Conservation (phyloP, 1,140 invertebrate species). For the Melitaea cinxia region DNA sequence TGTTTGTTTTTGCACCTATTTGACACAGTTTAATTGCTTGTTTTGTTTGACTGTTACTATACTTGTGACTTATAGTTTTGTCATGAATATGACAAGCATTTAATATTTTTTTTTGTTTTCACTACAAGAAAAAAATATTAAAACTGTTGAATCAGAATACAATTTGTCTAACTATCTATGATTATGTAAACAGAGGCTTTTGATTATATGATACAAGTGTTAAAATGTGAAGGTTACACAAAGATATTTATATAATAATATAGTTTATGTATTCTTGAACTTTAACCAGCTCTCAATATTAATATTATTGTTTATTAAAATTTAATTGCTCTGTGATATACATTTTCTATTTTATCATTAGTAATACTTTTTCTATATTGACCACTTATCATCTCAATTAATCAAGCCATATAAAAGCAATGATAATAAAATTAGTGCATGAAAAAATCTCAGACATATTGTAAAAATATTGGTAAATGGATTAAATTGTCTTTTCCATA, state of each 20-base stretch:
- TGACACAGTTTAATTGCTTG: slow-evolving; percentile 16
- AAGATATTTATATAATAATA: neutral
- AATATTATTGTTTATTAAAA: neutral
- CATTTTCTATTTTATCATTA: too few relatives aligned
- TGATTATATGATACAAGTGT: slow-evolving; percentile 18
- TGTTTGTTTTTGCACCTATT: slow-evolving; percentile 14
- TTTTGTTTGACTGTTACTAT: slow-evolving; percentile 15
- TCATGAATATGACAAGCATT: neutral
- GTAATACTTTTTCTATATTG: too few relatives aligned
- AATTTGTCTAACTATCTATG: neutral
- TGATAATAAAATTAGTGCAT: too few relatives aligned
- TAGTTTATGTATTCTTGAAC: neutral
- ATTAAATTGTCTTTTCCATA: too few relatives aligned
- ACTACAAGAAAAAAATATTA: neutral
- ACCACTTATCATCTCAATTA: too few relatives aligned
- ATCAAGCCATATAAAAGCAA: too few relatives aligned
- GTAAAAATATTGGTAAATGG: too few relatives aligned
- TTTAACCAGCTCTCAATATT: too few relatives aligned
- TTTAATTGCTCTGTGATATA: too few relatives aligned
- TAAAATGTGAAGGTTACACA: slow-evolving; percentile 12
- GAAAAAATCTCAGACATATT: too few relatives aligned
- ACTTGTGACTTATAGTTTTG: neutral
- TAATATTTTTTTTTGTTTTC: neutral
- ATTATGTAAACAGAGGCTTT: slow-evolving; percentile 9
- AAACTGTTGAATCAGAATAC: neutral